A percentile compares a stretch with the other conserved stretches of the same genome.
phyloP scores from a whole-genome alignment of 2,113 vertebrate species.

The Anguilla japonica region DNA sequence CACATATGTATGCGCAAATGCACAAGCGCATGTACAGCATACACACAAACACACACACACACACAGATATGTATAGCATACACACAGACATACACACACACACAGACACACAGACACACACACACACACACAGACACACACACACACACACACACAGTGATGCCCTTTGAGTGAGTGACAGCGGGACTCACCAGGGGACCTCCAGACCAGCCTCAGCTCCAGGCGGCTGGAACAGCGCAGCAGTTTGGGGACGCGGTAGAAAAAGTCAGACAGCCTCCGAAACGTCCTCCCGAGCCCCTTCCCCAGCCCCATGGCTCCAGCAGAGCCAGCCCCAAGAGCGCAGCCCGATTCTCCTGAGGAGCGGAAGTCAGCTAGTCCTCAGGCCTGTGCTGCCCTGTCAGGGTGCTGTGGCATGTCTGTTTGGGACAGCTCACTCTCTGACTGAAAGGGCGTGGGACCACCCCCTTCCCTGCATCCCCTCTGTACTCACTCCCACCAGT shows the following conservation, averaged over 20 bases:
- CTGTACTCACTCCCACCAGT: background rate
- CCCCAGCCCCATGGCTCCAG: slow-evolving; percentile 58
- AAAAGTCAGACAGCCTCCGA: slow-evolving; percentile 58
- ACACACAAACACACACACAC: slow-evolving; percentile 17
- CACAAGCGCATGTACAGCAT: background rate
- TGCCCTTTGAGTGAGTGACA: background rate
- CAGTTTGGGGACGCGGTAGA: slow-evolving; percentile 59
- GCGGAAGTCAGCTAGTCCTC: background rate
- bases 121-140: background rate
- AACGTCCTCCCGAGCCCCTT: slow-evolving; percentile 55
- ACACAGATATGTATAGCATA: background rate
- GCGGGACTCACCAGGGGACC: slow-evolving; percentile 59
- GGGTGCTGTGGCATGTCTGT: slow-evolving; percentile 1
- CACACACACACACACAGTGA: slow-evolving; percentile 14
- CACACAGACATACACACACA: background rate
- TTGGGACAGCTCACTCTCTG: slow-evolving; percentile 24
- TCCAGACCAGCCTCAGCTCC: slow-evolving; percentile 64
- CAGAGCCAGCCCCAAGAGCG: background rate
- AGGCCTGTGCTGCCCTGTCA: slow-evolving; percentile 4
- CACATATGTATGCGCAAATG: too few species aligned
- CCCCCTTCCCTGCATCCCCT: slow-evolving; percentile 16
- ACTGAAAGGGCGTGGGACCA: background rate
- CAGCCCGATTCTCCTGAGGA: background rate
- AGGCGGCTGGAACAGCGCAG: slow-evolving; percentile 52
- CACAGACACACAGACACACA: background rate